Base-by-base conservation (phyloP, 2,797 vertebrate genomes). In the Amblyopsis hoosieri region DNA sequence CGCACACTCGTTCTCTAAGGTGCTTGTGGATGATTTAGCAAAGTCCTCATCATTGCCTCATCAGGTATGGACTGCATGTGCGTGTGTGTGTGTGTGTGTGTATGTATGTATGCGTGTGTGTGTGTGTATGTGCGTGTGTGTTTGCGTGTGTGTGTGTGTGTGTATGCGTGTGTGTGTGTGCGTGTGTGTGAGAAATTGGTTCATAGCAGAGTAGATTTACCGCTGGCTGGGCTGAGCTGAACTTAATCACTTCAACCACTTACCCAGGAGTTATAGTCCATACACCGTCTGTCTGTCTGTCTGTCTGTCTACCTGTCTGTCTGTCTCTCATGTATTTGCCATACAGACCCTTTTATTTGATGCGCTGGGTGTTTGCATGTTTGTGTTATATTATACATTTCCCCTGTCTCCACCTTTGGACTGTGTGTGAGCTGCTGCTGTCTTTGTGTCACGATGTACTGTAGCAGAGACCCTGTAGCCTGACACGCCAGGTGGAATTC, bases 21-120 rank as follows among this genome's bases (percentile, higher is more conserved):
- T 87, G 79, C 82, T 86, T 89, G 74, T 72, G 74, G 78, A 83
- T 90, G 89, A 90, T 90, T 90, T 90, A 90, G 78, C 77, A 80
- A 80, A 81, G 78, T 84, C 67, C 80, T 89, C 85, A 88, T 90
- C 86, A 85, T 81, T 71, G 75, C 77, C 79, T 90, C 83, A 84
- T 89, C 89, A 89, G 81, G 74, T 85, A 62, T 77, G 71, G 67
- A 69, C 69, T 54, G 59, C 49, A 23, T 45, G 56, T 57, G 56
- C 45, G 37, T 57, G 37, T 57, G 37, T 45, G 52, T 29, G 52
- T 48, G 57, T 57, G 37, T 57, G 37, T 45, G 52, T 29, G 52
- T 48, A 46, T 49, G 58, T 45, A 42, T 46, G 56, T 19, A 14
- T 57, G 37, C 12, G 14, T 45, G 23, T 29, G 23, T 31, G 57